Base-by-base conservation (phyloP, 2,888 invertebrate species). In the Andrena dorsata region DNA sequence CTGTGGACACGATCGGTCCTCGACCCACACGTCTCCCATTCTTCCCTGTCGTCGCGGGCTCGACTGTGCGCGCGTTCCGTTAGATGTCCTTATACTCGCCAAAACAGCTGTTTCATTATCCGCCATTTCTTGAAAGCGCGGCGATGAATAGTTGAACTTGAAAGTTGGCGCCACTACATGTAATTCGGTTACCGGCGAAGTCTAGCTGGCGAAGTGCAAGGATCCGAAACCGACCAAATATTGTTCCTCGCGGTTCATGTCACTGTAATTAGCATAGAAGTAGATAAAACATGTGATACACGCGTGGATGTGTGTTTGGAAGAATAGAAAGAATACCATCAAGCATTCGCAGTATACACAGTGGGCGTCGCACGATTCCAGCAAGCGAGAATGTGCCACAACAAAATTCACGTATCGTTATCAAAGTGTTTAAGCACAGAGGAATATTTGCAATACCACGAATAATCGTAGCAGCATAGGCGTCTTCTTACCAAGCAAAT, bases 41-140 rank as follows among this genome's bases (percentile, higher is more conserved):
- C 80, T 80, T 66, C 83, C 69, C 58, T 81, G 85, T 76, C 79
- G 83, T 77, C 76, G 85, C 86, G 80, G 69, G 74, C 78, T 56
- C 23, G 71, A 86, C 75, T 80, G 76, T 83, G 73, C 83, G 85
- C 90, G 90, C 88, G 88, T 80, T 85, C 89, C 90, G 88, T 82
- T 80, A 90, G 90, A 85, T 85, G 90, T 86, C 90, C 47, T 81
- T 76, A 65, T 58, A 65, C 26, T 75, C 76, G 69, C 30, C n/a
- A 49, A 83, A 89, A 89, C 89, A 88, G 90, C 90, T 90, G 90
- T 89, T 88, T 88, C 84, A 83, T 89, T 86, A 65, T 73, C 75
- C 82, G 77, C 88, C 87, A 84, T 81, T 82, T 80, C 41, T 70
- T 26, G 49, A n/a, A 26, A 69, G 41, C 74, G 72, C 83, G 61